Evolutionary conservation across 2,797 vertebrate species (phyloP).

Genomic region (Tiaroga cobitis): DNA sequence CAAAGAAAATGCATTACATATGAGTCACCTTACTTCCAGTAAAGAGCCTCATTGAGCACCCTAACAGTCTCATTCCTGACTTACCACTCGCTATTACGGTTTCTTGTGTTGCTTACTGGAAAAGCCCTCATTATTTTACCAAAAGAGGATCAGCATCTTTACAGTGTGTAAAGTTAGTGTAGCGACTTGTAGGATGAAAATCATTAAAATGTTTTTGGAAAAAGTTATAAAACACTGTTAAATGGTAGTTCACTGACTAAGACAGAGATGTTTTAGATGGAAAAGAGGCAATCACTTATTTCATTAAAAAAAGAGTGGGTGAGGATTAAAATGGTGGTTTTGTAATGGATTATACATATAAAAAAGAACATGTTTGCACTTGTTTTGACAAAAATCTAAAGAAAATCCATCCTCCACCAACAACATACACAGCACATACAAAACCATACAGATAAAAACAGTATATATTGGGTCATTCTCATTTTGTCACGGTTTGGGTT

Average conservation of each 20-base stretch:
- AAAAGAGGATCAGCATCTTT: conserved; percentile 27
- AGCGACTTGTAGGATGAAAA: conserved; percentile 14
- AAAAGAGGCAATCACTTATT: background rate
- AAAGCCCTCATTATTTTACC: conserved; percentile 47
- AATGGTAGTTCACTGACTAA: background rate
- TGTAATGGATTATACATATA: background rate
- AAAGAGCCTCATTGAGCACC: conserved; percentile 39
- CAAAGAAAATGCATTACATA: conserved; percentile 13
- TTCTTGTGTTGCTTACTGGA: conserved; percentile 38
- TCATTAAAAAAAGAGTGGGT: background rate
- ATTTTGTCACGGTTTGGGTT: no score
- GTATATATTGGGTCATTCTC: background rate
- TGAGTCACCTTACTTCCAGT: conserved; percentile 55
- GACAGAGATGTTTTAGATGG: background rate
- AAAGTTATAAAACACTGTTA: background rate
- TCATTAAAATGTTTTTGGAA: background rate
- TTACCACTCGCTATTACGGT: conserved; percentile 21
- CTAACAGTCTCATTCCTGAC: conserved; percentile 40
- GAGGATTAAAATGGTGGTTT: background rate
- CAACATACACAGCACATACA: no score
- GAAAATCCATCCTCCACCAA: background rate
- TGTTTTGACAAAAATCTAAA: background rate
- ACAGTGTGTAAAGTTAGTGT: background rate
- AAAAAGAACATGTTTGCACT: background rate
- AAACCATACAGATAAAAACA: background rate